These are phyloP conservation scores for Paracentrotus lividus DNA, from an alignment of 53 echinoderm and acorn worm genomes.

Conservation along the genomic window DNA sequence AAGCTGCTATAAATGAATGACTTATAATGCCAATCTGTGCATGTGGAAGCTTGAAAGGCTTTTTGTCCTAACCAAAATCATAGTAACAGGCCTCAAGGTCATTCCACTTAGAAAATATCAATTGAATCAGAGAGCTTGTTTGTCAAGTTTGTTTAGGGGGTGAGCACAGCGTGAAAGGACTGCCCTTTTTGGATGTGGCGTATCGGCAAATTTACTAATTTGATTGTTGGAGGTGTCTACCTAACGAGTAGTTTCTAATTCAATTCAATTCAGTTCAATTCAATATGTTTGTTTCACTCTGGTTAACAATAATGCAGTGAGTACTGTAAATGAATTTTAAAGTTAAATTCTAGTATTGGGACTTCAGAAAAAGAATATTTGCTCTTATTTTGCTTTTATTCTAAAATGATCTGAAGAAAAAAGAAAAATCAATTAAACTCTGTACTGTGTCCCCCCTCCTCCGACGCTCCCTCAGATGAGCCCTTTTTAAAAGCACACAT, in stretches of 20 bases:
- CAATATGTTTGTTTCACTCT: background rate
- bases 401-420: no score
- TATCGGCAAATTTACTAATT: constrained; percentile 8
- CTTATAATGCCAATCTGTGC: background rate
- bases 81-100: constrained; percentile 18
- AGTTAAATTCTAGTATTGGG: no score
- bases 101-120: constrained; percentile 6
- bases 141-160: constrained; percentile 53
- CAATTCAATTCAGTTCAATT: constrained; percentile 23
- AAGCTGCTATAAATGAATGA: background rate
- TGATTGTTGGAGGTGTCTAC: constrained; percentile 31
- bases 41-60: background rate
- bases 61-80: constrained; percentile 3
- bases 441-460: no score
- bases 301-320: background rate
- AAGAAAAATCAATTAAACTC: no score
- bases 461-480: no score
- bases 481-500: no score
- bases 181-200: constrained; percentile 33
- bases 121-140: constrained; percentile 41
- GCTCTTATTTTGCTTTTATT: no score
- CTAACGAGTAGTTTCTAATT: constrained; percentile 34
- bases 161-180: background rate
- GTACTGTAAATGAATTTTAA: background rate
- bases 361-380: no score